Evolutionary conservation across 2,797 vertebrate species (phyloP).

Genomic region (Artibeus jamaicensis): DNA sequence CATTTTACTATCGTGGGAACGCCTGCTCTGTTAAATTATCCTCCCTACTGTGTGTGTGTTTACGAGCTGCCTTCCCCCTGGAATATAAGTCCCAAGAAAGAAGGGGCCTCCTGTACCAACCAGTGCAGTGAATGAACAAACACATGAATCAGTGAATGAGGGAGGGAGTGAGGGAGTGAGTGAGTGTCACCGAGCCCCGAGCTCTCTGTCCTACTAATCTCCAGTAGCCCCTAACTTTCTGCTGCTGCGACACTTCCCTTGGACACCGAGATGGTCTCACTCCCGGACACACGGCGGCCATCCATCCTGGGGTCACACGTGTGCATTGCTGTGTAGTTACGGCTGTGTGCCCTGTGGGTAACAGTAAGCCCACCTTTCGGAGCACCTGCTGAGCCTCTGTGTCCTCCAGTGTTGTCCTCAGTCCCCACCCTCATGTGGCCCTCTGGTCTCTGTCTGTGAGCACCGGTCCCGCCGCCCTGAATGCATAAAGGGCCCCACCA

Average conservation of each 20-base stretch:
- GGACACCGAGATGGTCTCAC: background rate
- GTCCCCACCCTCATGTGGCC: too few species aligned
- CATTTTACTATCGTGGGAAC: fast-evolving
- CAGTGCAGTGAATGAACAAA: background rate
- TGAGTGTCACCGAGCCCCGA: too few species aligned
- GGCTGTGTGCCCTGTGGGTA: too few species aligned
- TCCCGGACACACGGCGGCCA: fast-evolving
- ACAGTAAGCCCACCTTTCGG: background rate
- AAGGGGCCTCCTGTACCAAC: background rate
- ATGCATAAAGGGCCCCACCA: fast-evolving
- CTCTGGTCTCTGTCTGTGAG: too few species aligned
- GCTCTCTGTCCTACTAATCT: background rate
- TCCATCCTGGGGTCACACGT: fast-evolving
- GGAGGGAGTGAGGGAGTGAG: background rate
- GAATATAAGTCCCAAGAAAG: background rate
- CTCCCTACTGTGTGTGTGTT: fast-evolving
- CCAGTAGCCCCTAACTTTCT: fast-evolving
- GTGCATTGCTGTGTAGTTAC: background rate
- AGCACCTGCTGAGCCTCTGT: too few species aligned
- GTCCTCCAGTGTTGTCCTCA: too few species aligned
- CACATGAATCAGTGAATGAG: too few species aligned
- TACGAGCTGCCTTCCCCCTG: background rate
- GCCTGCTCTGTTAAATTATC: too few species aligned
- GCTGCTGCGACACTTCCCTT: background rate
- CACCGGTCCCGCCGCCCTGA: too few species aligned